phyloP scores from a whole-genome alignment of 1,140 invertebrate species.

The Globodera ellingtonae region DNA sequence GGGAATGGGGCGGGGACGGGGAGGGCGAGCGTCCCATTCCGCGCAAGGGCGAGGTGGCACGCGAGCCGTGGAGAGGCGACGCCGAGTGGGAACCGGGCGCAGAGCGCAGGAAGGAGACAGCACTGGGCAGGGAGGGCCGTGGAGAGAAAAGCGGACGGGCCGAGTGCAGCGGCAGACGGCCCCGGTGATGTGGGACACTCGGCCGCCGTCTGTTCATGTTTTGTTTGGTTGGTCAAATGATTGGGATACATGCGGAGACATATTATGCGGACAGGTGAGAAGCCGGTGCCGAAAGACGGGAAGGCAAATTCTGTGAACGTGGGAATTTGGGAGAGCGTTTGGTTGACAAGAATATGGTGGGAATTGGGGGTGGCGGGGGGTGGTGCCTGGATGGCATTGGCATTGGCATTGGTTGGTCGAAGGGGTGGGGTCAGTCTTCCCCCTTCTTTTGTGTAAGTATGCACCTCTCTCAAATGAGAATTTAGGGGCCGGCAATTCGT shows the following conservation, averaged over 20 bases:
- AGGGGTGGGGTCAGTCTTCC: too few relatives aligned
- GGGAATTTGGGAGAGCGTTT: neutral
- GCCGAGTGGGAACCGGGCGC: neutral
- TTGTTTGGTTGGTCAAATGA: neutral
- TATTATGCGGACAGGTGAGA: neutral
- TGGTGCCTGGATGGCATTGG: too few relatives aligned
- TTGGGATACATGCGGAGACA: neutral
- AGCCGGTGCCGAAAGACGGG: neutral
- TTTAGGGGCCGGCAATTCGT: too few relatives aligned
- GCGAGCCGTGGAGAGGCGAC: slow-evolving; percentile 8
- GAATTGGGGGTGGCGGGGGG: neutral
- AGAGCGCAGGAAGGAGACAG: neutral
- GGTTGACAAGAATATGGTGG: neutral
- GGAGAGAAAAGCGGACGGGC: neutral
- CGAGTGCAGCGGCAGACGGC: neutral
- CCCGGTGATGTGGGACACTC: neutral
- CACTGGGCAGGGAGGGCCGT: neutral
- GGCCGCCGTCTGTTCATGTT: neutral
- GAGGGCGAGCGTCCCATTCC: neutral
- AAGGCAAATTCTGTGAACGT: too few relatives aligned
- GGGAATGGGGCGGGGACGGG: neutral
- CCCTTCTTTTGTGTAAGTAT: too few relatives aligned
- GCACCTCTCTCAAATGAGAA: too few relatives aligned
- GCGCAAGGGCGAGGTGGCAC: slow-evolving; percentile 23
- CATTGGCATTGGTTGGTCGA: too few relatives aligned